Evolutionary conservation across 1,140 invertebrate genomes (phyloP), one percentile per base, ranked within the genome.

Genomic region (Tyrophagus putrescentiae): DNA sequence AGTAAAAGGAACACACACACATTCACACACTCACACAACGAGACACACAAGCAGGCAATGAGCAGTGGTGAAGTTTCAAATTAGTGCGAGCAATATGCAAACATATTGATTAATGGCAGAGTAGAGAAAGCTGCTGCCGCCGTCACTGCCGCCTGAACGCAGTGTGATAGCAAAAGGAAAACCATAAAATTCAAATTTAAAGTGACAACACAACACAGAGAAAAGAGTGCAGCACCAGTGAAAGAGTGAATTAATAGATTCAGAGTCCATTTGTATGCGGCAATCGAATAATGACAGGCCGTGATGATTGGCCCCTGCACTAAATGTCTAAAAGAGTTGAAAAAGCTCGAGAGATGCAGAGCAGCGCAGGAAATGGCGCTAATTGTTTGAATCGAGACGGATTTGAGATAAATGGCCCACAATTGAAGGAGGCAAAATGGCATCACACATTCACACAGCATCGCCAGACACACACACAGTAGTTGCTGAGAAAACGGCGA

Each of bases 11-110:
- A 48, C 7, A 7, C n/a, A n/a, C n/a, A n/a, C n/a, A n/a, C n/a
- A n/a, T n/a, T n/a, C n/a, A n/a, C n/a, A n/a, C n/a, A n/a, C n/a
- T n/a, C n/a, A n/a, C n/a, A n/a, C n/a, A n/a, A n/a, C n/a, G n/a
- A n/a, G n/a, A n/a, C n/a, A n/a, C n/a, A n/a, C n/a, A n/a, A n/a
- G n/a, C n/a, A n/a, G n/a, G n/a, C n/a, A n/a, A n/a, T n/a, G n/a
- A n/a, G n/a, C n/a, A n/a, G n/a, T n/a, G n/a, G n/a, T n/a, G n/a
- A 48, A 48, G 45, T 48, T 48, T 48, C 45, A 48, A 48, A 48
- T 48, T 48, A 48, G 45, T 48, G 45, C 7, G 18, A 13, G 18
- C 45, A 48, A 7, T 48, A 48, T 48, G 45, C 45, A 48, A 48
- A 48, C 45, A 48, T 48, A 48, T 48, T 48, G 45, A 48, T 48